Base-by-base conservation (phyloP, 2,113 vertebrate genomes). In the Ammodytes marinus region DNA sequence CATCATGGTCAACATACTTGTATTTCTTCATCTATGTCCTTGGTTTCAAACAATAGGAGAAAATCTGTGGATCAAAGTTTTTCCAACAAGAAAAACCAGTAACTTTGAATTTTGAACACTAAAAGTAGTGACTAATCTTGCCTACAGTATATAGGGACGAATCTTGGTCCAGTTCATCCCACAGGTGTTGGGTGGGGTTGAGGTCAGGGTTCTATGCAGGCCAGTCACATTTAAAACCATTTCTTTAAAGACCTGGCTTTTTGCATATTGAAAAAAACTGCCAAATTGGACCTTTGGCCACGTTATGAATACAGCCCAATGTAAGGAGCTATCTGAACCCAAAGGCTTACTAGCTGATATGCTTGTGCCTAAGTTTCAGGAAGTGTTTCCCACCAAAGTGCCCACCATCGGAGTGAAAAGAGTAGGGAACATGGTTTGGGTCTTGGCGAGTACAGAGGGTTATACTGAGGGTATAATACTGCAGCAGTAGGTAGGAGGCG, bases 401-500 rank as follows among this genome's bases (percentile, higher is more conserved):
- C 13, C 52, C 46, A 0, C 11, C 40, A 0, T 58, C 8, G 14
- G 46, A 64, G 19, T 54, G 47, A 46, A 70, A 12, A 54, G 35
- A 45, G 4, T 3, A 3, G 42, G 67, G 35, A 50, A 3, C 40
- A 59, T 69, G 64, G 49, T 67, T 15, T 4, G 55, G 46, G 53
- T 60, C n/a, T 49, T 37, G 69, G 64, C 2, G 53, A 60, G 82
- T 46, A 58, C 73, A 67, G 52, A 60, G 71, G 54, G 47, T 58
- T 19, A 79, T n/a, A 81, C 75, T 42, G 63, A 70, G 14, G 86
- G 73, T 61, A 40, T 87, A 92, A 92, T 83, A 82, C 75, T 82
- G 77, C 40, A 37, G 64, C 4, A 82, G 72, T 47, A 43, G 75
- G 35, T 27, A 3, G 75, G 77, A 60, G 35, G 5, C 2, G 8